Evolutionary conservation across 2,888 invertebrate genomes (phyloP), one percentile per base, ranked within the genome.

Genomic region (Ormyrus pomaceus): DNA sequence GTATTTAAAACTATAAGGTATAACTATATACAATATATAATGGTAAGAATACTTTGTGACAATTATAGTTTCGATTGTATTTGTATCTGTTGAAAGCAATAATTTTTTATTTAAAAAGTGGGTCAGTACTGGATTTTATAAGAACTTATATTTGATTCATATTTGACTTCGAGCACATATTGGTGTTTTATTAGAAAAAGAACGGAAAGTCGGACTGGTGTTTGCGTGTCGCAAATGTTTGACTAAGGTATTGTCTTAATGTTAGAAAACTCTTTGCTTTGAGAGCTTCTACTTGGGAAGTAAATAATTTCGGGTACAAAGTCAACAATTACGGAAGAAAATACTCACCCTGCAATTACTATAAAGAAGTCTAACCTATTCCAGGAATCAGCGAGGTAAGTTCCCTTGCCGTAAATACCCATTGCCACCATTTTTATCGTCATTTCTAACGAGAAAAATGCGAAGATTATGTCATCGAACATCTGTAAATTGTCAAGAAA

Each of bases 381-480:
- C 99, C 99, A 99, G 19, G 98, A 97, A 91, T 99, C 99, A 0
- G 98, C 98, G 89, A 99, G 93, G 91, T 99, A 99, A 9, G 98
- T 96, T 73, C 97, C 96, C 89, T 95, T 96, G 45, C 98, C 98
- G 87, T 96, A 96, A 83, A 99, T 95, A 45, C 98, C 98, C 98
- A 99, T 98, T 58, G 99, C 99, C 75, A 98, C 95, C 95, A 99
- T 97, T 93, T 99, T 99, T 91, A 99, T 96, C 84, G 96, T 94
- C 99, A 99, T 97, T 92, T 99, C 99, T 89, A 98, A 91, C 70
- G 98, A 95, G 93, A 99, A 99, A 93, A 99, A 99, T 84, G 95
- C 97, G 92, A 99, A 99, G 91, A 99, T 99, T 89, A 98, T 96
- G 92, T 99, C 98, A 92, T 99, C 99, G 91, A 99, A 97, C 90